Conservation (phyloP, 2,888 invertebrate species). For the Tipula vernalis region DNA sequence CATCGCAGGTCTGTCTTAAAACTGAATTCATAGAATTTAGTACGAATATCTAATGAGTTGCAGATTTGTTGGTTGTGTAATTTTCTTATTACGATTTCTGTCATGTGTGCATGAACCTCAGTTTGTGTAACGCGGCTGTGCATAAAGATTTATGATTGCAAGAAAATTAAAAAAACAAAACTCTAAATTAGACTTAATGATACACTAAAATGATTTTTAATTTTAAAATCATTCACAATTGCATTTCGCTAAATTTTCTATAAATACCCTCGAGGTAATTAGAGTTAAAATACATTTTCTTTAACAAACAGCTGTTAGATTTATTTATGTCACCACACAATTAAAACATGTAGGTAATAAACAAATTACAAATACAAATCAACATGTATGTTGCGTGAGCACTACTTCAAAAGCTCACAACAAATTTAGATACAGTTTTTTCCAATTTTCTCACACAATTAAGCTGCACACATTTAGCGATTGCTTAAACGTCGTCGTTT, state of each 20-base stretch:
- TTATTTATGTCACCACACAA: background rate
- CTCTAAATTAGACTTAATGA: background rate
- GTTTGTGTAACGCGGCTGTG: too few species aligned
- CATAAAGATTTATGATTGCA: too few species aligned
- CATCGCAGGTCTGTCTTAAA: too few species aligned
- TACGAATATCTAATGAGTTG: too few species aligned
- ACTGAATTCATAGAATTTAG: too few species aligned
- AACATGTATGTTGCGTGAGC: background rate
- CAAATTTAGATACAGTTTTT: background rate
- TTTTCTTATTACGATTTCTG: too few species aligned
- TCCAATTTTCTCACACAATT: background rate
- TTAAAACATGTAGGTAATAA: background rate
- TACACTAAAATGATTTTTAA: background rate
- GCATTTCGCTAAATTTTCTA: background rate
- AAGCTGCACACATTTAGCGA: background rate
- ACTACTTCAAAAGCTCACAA: background rate
- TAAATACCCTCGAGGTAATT: background rate
- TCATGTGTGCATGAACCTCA: too few species aligned
- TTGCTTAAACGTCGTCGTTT: background rate
- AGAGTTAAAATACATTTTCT: background rate
- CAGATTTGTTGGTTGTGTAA: too few species aligned
- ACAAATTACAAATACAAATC: background rate
- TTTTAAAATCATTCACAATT: background rate
- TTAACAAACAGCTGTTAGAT: background rate
- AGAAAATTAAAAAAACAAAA: background rate